These are phyloP conservation scores for Todiramphus saurophagus DNA, from an alignment of 2,113 vertebrate genomes.

Conservation along the genomic window DNA sequence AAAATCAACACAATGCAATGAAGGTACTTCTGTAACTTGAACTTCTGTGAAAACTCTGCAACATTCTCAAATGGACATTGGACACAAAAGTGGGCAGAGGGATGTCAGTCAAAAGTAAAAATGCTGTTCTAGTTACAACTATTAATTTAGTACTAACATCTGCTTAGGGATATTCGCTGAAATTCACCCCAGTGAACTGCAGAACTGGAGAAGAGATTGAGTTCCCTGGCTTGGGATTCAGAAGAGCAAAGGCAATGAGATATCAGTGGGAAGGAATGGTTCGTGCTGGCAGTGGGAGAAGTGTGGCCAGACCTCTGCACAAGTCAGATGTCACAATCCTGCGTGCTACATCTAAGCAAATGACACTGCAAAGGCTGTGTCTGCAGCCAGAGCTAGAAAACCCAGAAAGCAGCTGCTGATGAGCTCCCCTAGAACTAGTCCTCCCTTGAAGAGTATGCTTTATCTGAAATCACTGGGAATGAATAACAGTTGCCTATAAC, in stretches of 20 bases:
- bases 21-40: not conserved
- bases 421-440: not conserved
- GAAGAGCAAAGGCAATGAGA: not conserved
- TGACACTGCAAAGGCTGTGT: not conserved
- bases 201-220: not conserved
- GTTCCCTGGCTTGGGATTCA: not conserved
- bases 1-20: not conserved
- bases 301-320: not conserved
- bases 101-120: not conserved
- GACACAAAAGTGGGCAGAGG: not conserved
- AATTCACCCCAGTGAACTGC: not conserved
- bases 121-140: not conserved
- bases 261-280: not conserved
- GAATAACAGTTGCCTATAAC: constrained; percentile 9
- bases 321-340: not conserved
- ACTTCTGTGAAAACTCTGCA: not conserved
- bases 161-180: not conserved
- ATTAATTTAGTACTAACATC: not conserved
- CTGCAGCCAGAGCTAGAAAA: not conserved
- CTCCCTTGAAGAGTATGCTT: not conserved
- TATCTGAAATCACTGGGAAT: not conserved
- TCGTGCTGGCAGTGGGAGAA: not conserved
- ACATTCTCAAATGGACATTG: not conserved
- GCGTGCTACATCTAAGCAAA: not conserved
- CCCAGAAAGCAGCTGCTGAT: not conserved